These are phyloP conservation scores for Trichogramma dendrolimi DNA, from an alignment of 2,888 invertebrate genomes.

Conservation along the genomic window DNA sequence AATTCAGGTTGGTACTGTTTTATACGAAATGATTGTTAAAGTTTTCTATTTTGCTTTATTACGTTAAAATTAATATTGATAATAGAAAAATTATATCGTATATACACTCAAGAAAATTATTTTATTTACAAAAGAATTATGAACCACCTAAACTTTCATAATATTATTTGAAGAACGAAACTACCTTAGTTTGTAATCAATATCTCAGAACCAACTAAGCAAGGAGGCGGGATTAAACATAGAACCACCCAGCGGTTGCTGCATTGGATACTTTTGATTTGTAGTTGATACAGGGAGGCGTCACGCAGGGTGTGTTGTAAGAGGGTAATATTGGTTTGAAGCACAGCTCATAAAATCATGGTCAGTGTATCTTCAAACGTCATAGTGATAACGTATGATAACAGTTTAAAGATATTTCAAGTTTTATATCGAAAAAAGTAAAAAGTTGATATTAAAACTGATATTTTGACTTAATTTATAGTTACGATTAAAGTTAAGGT, in stretches of 20 bases:
- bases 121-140: no score
- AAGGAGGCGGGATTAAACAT: constrained; percentile 26
- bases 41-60: no score
- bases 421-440: constrained; percentile 20
- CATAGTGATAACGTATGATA: constrained; percentile 20
- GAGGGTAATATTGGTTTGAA: constrained; percentile 30
- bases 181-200: constrained; percentile 41
- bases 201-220: constrained; percentile 42
- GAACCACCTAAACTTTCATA: no score
- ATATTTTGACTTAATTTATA: not conserved
- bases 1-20: no score
- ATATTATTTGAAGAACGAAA: not conserved
- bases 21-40: no score
- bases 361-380: constrained; percentile 47
- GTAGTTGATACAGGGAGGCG: constrained; percentile 10
- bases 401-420: constrained; percentile 35
- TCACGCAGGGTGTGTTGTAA: not conserved
- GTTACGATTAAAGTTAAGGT: not conserved
- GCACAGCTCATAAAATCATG: constrained; percentile 48
- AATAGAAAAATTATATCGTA: no score
- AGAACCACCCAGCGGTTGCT: constrained; percentile 10
- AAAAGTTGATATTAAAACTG: not conserved
- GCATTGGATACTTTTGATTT: constrained; percentile 28
- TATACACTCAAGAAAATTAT: no score
- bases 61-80: no score